A percentile compares a stretch with the other conserved stretches of the same genome.
These are phyloP conservation scores for Alectura lathami DNA, from an alignment of 2,113 vertebrate species.

Conservation along the genomic window DNA sequence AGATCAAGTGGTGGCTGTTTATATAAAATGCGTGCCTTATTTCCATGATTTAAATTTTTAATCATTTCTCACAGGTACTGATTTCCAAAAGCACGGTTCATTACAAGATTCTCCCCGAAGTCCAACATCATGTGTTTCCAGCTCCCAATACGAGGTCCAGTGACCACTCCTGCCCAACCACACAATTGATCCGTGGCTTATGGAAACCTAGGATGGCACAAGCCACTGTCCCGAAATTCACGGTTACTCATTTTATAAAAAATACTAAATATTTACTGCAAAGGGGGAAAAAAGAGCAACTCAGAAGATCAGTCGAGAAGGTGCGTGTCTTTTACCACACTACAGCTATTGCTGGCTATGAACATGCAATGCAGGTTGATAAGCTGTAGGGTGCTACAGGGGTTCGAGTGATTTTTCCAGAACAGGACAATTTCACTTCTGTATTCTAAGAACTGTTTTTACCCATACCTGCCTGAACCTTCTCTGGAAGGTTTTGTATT, in stretches of 20 bases:
- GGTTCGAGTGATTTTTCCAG: not conserved
- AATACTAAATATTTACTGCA: not conserved
- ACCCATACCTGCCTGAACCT: not conserved
- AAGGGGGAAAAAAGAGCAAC: not conserved
- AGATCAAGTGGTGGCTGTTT: not conserved
- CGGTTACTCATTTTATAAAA: not conserved
- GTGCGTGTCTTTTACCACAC: not conserved
- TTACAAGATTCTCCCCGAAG: not conserved
- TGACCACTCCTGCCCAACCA: accelerated
- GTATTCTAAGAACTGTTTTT: not conserved
- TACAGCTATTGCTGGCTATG: not conserved
- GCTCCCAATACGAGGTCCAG: not conserved
- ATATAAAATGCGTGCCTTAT: not conserved
- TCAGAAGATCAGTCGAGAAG: not conserved
- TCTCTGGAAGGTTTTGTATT: not conserved
- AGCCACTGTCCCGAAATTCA: not conserved
- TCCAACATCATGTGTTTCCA: not conserved
- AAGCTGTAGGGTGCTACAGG: not conserved
- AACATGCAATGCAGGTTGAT: not conserved
- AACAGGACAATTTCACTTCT: not conserved
- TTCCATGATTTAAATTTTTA: not conserved
- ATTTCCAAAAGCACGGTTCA: not conserved
- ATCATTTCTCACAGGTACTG: not conserved
- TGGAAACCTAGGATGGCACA: not conserved
- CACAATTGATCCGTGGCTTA: not conserved